Evolutionary conservation across 2,113 vertebrate genomes (phyloP).

Genomic region (Anseranas semipalmata): DNA sequence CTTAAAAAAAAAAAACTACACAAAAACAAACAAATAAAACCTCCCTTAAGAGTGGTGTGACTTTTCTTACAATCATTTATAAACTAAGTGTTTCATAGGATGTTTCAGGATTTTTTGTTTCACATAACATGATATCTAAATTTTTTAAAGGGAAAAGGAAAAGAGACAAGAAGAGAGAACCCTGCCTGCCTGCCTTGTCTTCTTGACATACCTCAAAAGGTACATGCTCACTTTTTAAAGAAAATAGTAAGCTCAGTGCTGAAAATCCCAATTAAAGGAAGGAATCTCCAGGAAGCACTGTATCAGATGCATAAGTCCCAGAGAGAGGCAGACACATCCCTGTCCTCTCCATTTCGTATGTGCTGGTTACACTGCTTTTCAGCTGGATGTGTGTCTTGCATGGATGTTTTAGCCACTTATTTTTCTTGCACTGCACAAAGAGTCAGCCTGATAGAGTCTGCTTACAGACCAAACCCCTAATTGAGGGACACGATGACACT

Average conservation of each 20-base stretch:
- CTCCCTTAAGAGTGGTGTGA: background rate
- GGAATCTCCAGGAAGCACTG: background rate
- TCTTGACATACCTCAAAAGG: background rate
- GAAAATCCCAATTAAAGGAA: background rate
- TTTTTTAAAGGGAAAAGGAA: background rate
- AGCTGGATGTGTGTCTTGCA: background rate
- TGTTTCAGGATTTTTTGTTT: background rate
- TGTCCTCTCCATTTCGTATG: background rate
- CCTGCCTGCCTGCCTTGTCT: background rate
- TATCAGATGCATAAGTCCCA: background rate
- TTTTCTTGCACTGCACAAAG: background rate
- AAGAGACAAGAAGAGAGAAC: background rate
- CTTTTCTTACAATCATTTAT: background rate
- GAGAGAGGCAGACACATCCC: background rate
- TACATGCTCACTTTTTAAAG: background rate
- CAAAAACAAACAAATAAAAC: background rate
- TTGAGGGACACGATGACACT: background rate
- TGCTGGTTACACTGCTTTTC: background rate
- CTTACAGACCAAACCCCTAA: background rate
- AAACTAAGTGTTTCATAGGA: background rate
- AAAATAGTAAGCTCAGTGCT: background rate
- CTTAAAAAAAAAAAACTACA: background rate
- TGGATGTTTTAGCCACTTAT: background rate
- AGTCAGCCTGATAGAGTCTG: background rate
- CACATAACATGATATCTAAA: background rate